Evolutionary conservation across 53 echinoderm and acorn worm species (phyloP).

Genomic region (Antedon mediterranea): DNA sequence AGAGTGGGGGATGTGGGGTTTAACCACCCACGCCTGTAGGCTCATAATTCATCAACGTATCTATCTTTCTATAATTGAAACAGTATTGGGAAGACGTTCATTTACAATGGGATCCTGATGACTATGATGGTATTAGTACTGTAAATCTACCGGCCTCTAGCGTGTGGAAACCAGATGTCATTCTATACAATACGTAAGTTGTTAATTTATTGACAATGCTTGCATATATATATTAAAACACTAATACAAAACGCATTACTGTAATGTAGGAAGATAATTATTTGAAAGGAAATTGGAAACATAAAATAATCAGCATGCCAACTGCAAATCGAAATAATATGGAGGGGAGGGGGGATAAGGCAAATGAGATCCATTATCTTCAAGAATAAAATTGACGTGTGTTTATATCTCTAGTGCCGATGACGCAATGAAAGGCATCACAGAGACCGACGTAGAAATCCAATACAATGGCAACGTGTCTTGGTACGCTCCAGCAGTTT

Average conservation of each 20-base stretch:
- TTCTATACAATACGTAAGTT: constrained; percentile 81
- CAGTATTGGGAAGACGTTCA: constrained; percentile 61
- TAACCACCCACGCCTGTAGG: too few relatives aligned
- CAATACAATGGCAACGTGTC: constrained; percentile 36
- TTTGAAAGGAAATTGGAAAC: too few relatives aligned
- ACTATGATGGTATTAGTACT: constrained; percentile 50
- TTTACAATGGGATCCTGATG: constrained; percentile 59
- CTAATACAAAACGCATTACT: too few relatives aligned
- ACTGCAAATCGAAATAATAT: too few relatives aligned
- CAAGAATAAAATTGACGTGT: not conserved
- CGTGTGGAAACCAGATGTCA: constrained; percentile 83
- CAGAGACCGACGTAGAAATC: constrained; percentile 56
- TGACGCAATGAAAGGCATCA: constrained; percentile 63
- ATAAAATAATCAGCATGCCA: too few relatives aligned
- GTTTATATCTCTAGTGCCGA: constrained; percentile 45
- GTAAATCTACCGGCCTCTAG: constrained; percentile 57
- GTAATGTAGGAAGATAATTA: too few relatives aligned
- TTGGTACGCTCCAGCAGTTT: constrained; percentile 84
- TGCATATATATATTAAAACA: too few relatives aligned
- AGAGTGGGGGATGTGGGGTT: too few relatives aligned
- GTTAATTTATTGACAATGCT: not conserved
- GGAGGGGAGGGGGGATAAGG: too few relatives aligned
- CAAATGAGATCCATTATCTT: not conserved
- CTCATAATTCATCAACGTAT: too few relatives aligned
- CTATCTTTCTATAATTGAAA: too few relatives aligned